Evolutionary conservation across 1,140 invertebrate genomes (phyloP).

Genomic region (Drosophila mojavensis): DNA sequence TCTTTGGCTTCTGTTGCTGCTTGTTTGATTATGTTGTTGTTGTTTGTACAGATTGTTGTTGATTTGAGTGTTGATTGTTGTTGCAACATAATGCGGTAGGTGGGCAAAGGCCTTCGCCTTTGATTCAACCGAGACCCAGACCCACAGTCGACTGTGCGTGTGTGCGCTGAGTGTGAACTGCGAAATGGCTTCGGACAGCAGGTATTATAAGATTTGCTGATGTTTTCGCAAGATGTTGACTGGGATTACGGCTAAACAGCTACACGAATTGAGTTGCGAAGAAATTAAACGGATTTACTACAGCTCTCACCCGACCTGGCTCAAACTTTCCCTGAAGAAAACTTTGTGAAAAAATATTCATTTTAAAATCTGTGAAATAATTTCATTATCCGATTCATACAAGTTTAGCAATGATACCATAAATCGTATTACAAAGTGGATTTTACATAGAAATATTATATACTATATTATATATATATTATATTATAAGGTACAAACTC

Average conservation of each 20-base stretch:
- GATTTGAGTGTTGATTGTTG: constrained; percentile 79
- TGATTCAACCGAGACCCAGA: constrained; percentile 16
- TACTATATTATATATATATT: too few relatives aligned
- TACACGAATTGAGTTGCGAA: constrained; percentile 5
- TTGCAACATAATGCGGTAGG: constrained; percentile 60
- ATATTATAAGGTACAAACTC: too few relatives aligned
- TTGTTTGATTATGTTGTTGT: constrained; percentile 72
- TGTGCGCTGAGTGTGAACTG: constrained; percentile 7
- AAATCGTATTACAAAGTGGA: too few relatives aligned
- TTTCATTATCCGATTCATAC: too few relatives aligned
- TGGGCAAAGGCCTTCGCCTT: constrained; percentile 40
- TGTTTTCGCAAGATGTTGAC: background rate
- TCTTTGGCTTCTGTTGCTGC: constrained; percentile 34
- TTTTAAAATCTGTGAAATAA: too few relatives aligned
- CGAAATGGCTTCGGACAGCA: background rate
- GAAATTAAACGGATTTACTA: background rate
- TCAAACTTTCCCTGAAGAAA: background rate
- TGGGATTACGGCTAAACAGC: background rate
- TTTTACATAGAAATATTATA: too few relatives aligned
- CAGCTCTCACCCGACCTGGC: background rate
- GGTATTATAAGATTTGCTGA: constrained; percentile 2
- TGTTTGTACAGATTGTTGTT: constrained; percentile 80
- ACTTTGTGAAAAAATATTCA: too few relatives aligned
- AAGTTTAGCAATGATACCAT: too few relatives aligned
- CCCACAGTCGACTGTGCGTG: background rate